A percentile compares a stretch with the other conserved stretches of the same genome.
Conservation (phyloP, 2,113 vertebrate genomes). For the Microcebus griseorufus region DNA sequence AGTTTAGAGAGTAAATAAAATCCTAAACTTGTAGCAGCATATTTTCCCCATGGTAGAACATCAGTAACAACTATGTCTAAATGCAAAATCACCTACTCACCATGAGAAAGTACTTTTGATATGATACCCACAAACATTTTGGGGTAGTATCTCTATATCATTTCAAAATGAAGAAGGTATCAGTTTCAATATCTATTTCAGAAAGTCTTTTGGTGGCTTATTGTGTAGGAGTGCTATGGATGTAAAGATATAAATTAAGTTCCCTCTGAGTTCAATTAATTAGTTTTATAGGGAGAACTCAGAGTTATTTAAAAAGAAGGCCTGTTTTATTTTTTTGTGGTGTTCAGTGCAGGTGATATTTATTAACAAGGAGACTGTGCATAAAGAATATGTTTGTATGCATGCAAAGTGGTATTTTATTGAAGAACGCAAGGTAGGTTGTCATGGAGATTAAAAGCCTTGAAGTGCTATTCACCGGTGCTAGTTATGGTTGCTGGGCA, state of each 20-base stretch:
- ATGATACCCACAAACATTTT: background rate
- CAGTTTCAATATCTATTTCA: conserved; percentile 75
- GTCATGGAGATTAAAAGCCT: conserved; percentile 91
- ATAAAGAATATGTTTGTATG: conserved; percentile 85
- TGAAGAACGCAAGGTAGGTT: conserved; percentile 85
- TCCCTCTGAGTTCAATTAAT: conserved; percentile 79
- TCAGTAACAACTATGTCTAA: background rate
- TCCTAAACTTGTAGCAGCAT: background rate
- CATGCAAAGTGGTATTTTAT: conserved; percentile 86
- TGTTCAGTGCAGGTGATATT: conserved; percentile 81
- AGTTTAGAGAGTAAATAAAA: conserved; percentile 2
- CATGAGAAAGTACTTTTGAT: conserved; percentile 24
- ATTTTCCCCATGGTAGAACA: background rate
- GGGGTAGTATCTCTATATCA: conserved; percentile 19
- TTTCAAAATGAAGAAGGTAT: conserved; percentile 62
- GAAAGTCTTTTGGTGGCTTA: conserved; percentile 72
- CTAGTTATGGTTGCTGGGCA: conserved; percentile 83
- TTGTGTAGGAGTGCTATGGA: conserved; percentile 69
- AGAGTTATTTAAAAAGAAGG: conserved; percentile 72
- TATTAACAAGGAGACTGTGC: conserved; percentile 84
- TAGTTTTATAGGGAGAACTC: conserved; percentile 80
- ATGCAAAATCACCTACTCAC: conserved; percentile 8
- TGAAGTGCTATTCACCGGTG: conserved; percentile 83
- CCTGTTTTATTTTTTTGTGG: conserved; percentile 53
- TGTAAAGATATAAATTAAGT: conserved; percentile 79